Percentiles rank a stretch among this genome's conserved stretches.
Conservation (phyloP, 2,888 invertebrate genomes). For the Seira sanloemensis region DNA sequence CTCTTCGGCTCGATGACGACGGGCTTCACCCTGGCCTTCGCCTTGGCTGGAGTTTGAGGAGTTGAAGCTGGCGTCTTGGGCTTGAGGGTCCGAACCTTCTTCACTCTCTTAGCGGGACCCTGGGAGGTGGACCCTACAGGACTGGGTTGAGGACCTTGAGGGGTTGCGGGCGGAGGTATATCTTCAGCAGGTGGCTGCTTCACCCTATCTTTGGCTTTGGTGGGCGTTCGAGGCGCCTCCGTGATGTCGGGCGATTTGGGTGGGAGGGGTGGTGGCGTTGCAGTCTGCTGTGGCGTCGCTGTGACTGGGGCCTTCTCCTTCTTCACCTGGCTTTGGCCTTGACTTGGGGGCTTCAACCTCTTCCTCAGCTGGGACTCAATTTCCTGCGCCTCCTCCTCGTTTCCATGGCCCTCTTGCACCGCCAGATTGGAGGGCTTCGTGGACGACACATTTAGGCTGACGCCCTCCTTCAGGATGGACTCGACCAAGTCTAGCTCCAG, state of each 20-base stretch:
- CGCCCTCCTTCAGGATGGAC: slow-evolving; percentile 31
- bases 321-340: background rate
- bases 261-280: no score
- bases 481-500: slow-evolving; percentile 40
- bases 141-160: slow-evolving; percentile 17
- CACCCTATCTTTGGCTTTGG: background rate
- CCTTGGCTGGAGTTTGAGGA: background rate
- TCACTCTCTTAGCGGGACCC: background rate
- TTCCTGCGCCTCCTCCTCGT: slow-evolving; percentile 51
- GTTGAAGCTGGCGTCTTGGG: slow-evolving; percentile 29
- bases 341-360: slow-evolving; percentile 16
- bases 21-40: slow-evolving; percentile 19
- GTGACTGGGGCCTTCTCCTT: no score
- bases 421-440: slow-evolving; percentile 35
- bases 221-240: slow-evolving; percentile 42
- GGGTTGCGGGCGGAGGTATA: background rate
- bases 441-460: slow-evolving; percentile 25
- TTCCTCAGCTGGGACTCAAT: slow-evolving; percentile 30
- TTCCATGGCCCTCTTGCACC: slow-evolving; percentile 46
- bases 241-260: slow-evolving; percentile 65
- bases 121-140: slow-evolving; percentile 9
- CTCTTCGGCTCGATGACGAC: slow-evolving; percentile 29
- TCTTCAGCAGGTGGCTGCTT: slow-evolving; percentile 25
- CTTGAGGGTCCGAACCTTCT: slow-evolving; percentile 34
- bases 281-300: slow-evolving; percentile 4